Conservation (phyloP, 2,113 vertebrate species). For the Malurus alboscapulatus region DNA sequence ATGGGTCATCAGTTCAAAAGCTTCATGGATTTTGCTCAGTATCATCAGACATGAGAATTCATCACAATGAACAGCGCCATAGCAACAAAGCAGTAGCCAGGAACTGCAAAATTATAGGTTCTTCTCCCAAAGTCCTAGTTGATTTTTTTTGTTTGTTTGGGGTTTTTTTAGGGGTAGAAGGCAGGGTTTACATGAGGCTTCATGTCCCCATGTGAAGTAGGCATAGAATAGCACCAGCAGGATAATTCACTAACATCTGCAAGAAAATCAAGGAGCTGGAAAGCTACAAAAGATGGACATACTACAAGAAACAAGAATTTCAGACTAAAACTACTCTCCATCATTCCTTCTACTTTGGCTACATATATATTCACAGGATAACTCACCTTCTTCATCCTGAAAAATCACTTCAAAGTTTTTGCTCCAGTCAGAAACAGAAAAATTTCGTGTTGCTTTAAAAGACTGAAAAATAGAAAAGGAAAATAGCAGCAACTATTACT, state of each 20-base stretch:
- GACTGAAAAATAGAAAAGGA: conserved; percentile 74
- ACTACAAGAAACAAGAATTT: background rate
- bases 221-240: background rate
- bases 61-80: background rate
- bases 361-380: background rate
- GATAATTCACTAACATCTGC: background rate
- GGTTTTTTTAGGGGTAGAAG: background rate
- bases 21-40: background rate
- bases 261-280: background rate
- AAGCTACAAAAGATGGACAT: background rate
- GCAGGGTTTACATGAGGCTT: background rate
- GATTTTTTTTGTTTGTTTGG: background rate
- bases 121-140: background rate
- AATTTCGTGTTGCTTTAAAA: conserved; percentile 92
- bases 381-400: conserved; percentile 96
- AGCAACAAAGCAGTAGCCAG: background rate
- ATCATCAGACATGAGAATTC: background rate
- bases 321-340: background rate
- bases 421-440: conserved; percentile 97
- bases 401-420: conserved; percentile 99
- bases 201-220: background rate
- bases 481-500: background rate
- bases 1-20: background rate
- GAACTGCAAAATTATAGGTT: background rate
- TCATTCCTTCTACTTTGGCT: background rate